phyloP scores from a whole-genome alignment of 2,113 vertebrate genomes.

The Cyanocitta stelleri region DNA sequence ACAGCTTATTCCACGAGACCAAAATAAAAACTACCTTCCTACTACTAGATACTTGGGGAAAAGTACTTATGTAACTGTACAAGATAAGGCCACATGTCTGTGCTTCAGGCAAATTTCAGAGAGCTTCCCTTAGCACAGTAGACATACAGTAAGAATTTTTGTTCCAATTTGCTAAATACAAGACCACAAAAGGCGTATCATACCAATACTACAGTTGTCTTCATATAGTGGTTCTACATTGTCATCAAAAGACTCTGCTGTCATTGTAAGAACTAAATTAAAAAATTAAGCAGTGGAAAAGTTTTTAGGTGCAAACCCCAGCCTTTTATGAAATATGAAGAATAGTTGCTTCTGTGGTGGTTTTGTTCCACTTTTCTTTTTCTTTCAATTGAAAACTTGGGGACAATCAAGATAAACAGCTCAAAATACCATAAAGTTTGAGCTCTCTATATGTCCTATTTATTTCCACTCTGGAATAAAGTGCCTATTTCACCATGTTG shows the following conservation, averaged over 20 bases:
- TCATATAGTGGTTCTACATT: not conserved
- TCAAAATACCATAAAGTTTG: not conserved
- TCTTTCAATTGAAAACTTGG: not conserved
- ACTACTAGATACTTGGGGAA: not conserved
- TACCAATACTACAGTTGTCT: not conserved
- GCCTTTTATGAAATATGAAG: not conserved
- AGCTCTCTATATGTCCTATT: not conserved
- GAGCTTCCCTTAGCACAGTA: not conserved
- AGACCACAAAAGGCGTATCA: not conserved
- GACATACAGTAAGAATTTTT: not conserved
- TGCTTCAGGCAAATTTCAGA: not conserved
- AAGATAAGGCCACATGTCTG: not conserved
- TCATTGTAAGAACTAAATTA: not conserved
- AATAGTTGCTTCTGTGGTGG: not conserved
- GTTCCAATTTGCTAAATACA: not conserved
- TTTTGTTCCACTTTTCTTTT: not conserved
- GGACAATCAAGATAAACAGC: not conserved
- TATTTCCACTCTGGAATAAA: not conserved
- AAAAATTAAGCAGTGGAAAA: not conserved
- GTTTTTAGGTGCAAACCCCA: not conserved
- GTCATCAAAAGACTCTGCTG: not conserved
- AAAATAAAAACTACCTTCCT: not conserved
- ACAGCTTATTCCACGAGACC: not conserved
- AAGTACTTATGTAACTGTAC: not conserved
- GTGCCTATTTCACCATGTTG: not conserved